Conservation (phyloP, 2,888 invertebrate species). For the Pocota personata region DNA sequence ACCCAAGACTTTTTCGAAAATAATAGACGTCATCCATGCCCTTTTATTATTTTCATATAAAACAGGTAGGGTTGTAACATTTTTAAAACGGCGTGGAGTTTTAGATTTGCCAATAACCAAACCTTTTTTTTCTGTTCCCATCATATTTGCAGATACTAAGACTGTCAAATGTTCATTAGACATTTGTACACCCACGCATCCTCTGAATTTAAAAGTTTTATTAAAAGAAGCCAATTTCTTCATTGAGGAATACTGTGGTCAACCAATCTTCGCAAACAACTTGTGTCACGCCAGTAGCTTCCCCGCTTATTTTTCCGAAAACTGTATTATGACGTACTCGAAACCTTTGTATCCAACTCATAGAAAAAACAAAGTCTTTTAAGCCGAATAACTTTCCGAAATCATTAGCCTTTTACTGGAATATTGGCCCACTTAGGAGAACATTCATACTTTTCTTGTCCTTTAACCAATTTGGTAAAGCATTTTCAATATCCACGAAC, state of each 20-base stretch:
- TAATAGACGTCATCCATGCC: neutral
- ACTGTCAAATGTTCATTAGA: constrained; percentile 10
- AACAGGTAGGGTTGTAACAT: constrained; percentile 13
- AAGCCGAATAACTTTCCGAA: neutral
- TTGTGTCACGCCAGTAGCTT: no score
- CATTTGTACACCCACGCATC: constrained; percentile 1
- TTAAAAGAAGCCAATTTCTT: no score
- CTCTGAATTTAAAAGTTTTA: no score
- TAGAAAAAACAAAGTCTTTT: constrained; percentile 9
- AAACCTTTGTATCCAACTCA: constrained; percentile 4
- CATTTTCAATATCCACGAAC: neutral
- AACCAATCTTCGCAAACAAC: no score
- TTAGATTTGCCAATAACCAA: neutral
- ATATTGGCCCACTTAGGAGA: constrained; percentile 3
- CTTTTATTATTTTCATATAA: constrained; percentile 4
- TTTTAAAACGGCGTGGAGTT: constrained; percentile 11
- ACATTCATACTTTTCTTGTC: neutral
- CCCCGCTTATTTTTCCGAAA: neutral
- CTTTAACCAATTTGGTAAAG: neutral
- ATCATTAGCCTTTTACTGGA: neutral
- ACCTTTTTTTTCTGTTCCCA: constrained; percentile 8
- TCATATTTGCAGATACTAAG: neutral
- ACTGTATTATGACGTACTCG: neutral
- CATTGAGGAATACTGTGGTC: no score
- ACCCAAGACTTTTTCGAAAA: neutral